Evolutionary conservation across 2,113 vertebrate genomes (phyloP).

Genomic region (Lanius ludovicianus): DNA sequence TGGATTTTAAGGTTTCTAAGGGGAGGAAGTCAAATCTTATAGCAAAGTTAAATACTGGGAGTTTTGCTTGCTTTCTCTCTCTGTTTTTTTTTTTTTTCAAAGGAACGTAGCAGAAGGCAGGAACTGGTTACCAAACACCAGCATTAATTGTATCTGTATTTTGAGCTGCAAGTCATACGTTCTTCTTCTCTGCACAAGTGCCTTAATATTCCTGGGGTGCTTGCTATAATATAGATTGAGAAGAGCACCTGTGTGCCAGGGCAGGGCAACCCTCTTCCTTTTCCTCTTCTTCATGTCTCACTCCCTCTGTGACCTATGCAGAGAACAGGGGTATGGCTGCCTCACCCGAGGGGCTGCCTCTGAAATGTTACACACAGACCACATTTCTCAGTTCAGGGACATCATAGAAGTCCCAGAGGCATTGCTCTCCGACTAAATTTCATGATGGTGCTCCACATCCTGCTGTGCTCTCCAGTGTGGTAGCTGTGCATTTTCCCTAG

Average conservation of each 20-base stretch:
- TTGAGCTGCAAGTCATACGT: background rate
- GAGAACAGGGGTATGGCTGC: background rate
- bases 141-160: background rate
- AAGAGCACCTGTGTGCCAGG: background rate
- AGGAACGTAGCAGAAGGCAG: background rate
- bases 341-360: background rate
- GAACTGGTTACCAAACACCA: background rate
- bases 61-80: background rate
- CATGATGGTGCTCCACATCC: too few relatives aligned
- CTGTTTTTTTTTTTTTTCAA: background rate
- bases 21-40: background rate
- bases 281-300: background rate
- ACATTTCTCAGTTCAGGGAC: background rate
- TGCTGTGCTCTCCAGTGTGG: rapidly evolving
- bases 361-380: rapidly evolving
- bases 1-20: background rate
- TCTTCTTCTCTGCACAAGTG: background rate
- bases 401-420: background rate
- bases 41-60: background rate
- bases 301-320: background rate
- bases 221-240: background rate
- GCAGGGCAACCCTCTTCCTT: background rate
- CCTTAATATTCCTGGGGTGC: background rate
- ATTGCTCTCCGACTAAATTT: background rate
- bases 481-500: background rate